phyloP scores from a whole-genome alignment of 1,140 invertebrate genomes.

The Drosophila micromelanica region DNA sequence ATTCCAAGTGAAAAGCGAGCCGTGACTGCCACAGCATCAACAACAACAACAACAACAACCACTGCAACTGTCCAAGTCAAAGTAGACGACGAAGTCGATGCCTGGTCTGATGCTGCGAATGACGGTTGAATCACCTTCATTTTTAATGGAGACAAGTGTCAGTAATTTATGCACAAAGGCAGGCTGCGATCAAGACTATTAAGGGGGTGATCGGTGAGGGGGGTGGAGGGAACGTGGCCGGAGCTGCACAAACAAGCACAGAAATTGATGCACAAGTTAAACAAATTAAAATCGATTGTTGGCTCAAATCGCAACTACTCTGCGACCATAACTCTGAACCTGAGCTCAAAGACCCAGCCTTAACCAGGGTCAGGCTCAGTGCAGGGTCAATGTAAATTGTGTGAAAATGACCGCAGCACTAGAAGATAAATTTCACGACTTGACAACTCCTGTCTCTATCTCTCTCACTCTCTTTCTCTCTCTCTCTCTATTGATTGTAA shows the following conservation, averaged over 20 bases:
- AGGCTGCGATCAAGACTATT: constrained; percentile 5
- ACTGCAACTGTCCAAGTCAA: constrained; percentile 25
- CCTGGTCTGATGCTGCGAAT: constrained; percentile 57
- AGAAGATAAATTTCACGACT: constrained; percentile 50
- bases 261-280: constrained; percentile 83
- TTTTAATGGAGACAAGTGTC: constrained; percentile 84
- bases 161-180: constrained; percentile 81
- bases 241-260: constrained; percentile 64
- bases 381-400: constrained; percentile 79
- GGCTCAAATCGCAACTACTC: constrained; percentile 29
- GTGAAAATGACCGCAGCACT: constrained; percentile 66
- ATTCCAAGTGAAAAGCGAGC: constrained; percentile 68
- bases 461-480: constrained; percentile 1
- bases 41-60: constrained; percentile 10
- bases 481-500: constrained; percentile 51
- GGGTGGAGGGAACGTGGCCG: neutral
- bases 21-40: constrained; percentile 53
- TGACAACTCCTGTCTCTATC: constrained; percentile 2
- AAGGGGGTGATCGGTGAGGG: neutral
- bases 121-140: constrained; percentile 82
- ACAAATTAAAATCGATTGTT: constrained; percentile 83
- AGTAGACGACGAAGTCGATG: constrained; percentile 27
- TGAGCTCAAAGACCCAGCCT: constrained; percentile 42
- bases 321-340: constrained; percentile 55
- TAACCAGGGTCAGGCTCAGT: constrained; percentile 70